Evolutionary conservation across 2,797 vertebrate species (phyloP), one percentile per base, ranked within the genome.

Genomic region (Philypnodon macrostomus): DNA sequence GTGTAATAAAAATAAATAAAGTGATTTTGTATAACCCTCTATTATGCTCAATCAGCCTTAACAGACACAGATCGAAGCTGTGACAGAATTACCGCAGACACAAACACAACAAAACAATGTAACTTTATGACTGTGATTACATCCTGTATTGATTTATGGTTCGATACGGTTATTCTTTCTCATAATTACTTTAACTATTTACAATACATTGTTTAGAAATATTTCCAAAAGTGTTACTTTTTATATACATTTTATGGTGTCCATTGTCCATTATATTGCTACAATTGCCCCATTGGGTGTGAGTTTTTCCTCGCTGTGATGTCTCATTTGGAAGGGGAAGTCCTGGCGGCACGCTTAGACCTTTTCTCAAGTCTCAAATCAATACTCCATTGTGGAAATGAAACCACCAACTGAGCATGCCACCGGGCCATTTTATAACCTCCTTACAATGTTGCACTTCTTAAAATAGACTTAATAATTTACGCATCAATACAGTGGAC

Each of bases 101-200:
- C 58, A 53, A 67, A 58, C 54, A 46, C 53, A 50, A 62, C 40
- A 54, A 47, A 74, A 79, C 84, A 71, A 68, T 60, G 67, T 34
- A 64, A 79, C 66, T 82, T 83, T 81, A 84, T 81, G 84, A 73
- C 75, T 73, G 77, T 69, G 74, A 79, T 84, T 74, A 81, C 70
- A 71, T 60, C 63, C 50, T n/a, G 44, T 75, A 84, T 85, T 45
- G 83, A 84, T 70, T 70, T 42, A 13, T n/a, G 6, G 40, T 45
- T 84, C 74, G 58, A 80, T 73, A 19, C 51, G 35, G 73, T 75
- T 62, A 68, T 66, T 77, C 53, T 53, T n/a, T n/a, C 47, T 56
- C 23, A 12, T 84, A 81, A 83, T 82, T 63, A 67, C 65, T 65
- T 78, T 37, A 52, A 51, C 6, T 23, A 6, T 68, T n/a, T 71